Evolutionary conservation across 64 coral and sea anemone species (phyloP), one percentile per base, ranked within the genome.

Genomic region (Montipora capricornis): DNA sequence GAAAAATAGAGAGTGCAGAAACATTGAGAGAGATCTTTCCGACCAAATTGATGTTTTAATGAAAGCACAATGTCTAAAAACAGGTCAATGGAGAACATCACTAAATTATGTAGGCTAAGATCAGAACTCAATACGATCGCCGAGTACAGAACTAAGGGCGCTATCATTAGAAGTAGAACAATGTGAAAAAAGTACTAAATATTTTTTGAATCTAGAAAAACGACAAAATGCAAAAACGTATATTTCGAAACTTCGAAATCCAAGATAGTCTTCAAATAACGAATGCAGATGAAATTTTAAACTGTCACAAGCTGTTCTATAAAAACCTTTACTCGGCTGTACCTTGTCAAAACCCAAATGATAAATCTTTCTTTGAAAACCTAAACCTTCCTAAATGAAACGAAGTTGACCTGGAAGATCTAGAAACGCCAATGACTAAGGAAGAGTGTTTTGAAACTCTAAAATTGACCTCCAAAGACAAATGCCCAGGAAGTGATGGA

Each of bases 311-410:
- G 71, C 71, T 74, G 71, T 74, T 74, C 20, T 74, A 74, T 74
- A 24, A 74, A 74, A 74, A 74, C 71, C 71, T 74, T 20, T 74
- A 74, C 71, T n/a, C 20, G 19, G 71, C 15, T n/a, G 71, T 74
- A 74, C 71, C 71, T 74, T 8, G 6, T 5, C 1, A 74, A 20
- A 74, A 24, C 71, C 20, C 3, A 20, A n/a, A 74, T 19, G 20
- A 74, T 74, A 74, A 74, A 22, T 24, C 20, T 3, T 24, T 74
- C 19, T 74, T 57, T 57, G 53, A 57, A 57, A 57, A 57, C 11
- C 53, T 11, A 57, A 57, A 57, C 53, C 71, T 74, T 20, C 71
- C 71, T 20, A 22, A 74, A 74, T 74, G 44, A 74, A 74, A 74
- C 71, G 71, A 74, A n/a, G 71, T 20, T 8, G 71, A 20, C 3